Conservation (phyloP, 2,797 vertebrate species). For the Coccyzus lansbergi region DNA sequence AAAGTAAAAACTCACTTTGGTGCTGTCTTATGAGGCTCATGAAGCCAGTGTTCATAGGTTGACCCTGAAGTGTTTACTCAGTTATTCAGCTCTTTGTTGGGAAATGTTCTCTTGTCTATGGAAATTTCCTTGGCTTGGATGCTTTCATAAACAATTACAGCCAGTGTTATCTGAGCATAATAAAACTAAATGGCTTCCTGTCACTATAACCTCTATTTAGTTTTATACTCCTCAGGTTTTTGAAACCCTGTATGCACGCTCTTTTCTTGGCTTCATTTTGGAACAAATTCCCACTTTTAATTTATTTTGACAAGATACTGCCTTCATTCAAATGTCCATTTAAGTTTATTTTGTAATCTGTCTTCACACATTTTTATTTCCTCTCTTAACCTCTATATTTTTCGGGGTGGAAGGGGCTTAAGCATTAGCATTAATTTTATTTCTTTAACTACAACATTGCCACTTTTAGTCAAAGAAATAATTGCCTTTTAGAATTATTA, state of each 20-base stretch:
- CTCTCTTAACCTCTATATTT: background rate
- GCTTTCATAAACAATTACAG: constrained; percentile 3
- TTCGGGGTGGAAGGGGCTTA: background rate
- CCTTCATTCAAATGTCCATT: background rate
- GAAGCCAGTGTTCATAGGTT: background rate
- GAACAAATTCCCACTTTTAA: background rate
- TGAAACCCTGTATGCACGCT: background rate
- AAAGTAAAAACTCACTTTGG: background rate
- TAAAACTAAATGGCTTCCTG: constrained; percentile 37
- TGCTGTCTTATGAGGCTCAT: background rate
- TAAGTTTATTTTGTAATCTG: background rate
- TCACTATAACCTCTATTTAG: background rate
- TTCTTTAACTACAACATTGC: background rate
- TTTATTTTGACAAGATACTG: background rate
- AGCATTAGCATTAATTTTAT: background rate
- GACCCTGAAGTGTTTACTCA: background rate
- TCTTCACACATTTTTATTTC: background rate
- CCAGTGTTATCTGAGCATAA: constrained; percentile 3
- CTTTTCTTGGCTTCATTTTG: constrained; percentile 2
- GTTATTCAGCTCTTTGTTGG: background rate
- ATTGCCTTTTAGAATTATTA: background rate
- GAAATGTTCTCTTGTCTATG: background rate
- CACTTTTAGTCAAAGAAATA: background rate
- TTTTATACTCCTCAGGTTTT: constrained; percentile 11
- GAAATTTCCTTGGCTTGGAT: constrained; percentile 28